Percentiles rank a stretch among this genome's conserved stretches.
Evolutionary conservation across 2,888 invertebrate species (phyloP).

Genomic region (Eudasyphora cyanicolor): DNA sequence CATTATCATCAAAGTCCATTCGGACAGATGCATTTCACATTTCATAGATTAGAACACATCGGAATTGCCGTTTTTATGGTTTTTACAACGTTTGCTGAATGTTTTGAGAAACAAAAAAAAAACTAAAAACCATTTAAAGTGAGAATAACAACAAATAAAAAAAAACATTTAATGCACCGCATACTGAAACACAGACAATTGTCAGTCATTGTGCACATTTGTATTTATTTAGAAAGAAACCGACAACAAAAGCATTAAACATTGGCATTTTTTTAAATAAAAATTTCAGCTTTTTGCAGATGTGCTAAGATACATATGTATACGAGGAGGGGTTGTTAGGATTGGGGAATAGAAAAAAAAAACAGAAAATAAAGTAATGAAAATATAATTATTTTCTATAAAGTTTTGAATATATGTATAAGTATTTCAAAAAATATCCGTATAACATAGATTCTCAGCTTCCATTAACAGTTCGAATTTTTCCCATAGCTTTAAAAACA

Average conservation of each 20-base stretch:
- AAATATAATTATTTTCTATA: no score
- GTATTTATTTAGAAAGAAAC: not conserved
- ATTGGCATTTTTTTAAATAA: no score
- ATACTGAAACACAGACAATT: not conserved
- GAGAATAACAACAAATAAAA: not conserved
- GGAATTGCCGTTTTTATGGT: not conserved
- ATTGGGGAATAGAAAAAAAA: no score
- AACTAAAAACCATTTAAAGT: not conserved
- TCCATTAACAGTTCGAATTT: no score
- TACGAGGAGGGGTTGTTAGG: not conserved
- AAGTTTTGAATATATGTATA: no score
- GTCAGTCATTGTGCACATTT: not conserved
- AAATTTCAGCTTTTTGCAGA: no score
- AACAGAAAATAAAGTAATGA: no score
- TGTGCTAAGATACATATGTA: no score
- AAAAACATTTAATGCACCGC: not conserved
- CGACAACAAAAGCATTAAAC: no score
- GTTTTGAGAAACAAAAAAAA: not conserved
- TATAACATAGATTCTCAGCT: no score
- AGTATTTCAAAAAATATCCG: no score
- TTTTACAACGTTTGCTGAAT: slow-evolving; percentile 38
- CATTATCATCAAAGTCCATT: slow-evolving; percentile 54
- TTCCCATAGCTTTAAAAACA: no score
- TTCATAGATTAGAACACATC: not conserved
- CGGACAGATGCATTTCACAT: slow-evolving; percentile 46